phyloP scores from a whole-genome alignment of 2,888 invertebrate species.

The Cremastobaeus sp. region DNA sequence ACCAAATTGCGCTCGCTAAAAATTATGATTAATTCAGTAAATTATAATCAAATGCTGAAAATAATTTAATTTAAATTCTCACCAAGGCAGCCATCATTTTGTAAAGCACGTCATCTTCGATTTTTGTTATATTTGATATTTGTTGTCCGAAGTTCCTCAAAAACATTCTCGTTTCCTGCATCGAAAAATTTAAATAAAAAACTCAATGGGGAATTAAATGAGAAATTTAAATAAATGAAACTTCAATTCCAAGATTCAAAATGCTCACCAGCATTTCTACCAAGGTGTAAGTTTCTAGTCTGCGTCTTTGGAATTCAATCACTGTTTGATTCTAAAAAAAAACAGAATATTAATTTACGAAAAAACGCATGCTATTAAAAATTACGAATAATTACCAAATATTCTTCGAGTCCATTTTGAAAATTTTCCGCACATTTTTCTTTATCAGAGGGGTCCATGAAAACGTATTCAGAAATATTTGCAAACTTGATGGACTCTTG shows the following conservation, averaged over 20 bases:
- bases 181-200: background rate
- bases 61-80: background rate
- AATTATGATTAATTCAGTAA: too few relatives aligned
- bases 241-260: too few relatives aligned
- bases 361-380: too few relatives aligned
- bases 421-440: too few relatives aligned
- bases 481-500: background rate
- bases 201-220: too few relatives aligned
- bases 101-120: background rate
- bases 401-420: too few relatives aligned
- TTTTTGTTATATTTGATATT: background rate
- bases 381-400: background rate
- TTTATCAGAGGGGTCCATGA: too few relatives aligned
- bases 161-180: background rate
- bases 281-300: background rate
- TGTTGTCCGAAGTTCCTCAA: too few relatives aligned
- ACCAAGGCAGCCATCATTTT: slow-evolving; percentile 12
- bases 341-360: too few relatives aligned
- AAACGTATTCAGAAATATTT: too few relatives aligned
- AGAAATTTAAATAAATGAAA: background rate
- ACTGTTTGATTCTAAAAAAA: slow-evolving; percentile 1
- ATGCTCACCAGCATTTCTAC: slow-evolving; percentile 1
- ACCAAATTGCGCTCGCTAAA: slow-evolving; percentile 8
- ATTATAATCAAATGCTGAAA: too few relatives aligned
- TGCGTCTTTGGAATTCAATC: background rate